Conservation (phyloP, 1,140 invertebrate species). For the Stegodyphus mimosarum region DNA sequence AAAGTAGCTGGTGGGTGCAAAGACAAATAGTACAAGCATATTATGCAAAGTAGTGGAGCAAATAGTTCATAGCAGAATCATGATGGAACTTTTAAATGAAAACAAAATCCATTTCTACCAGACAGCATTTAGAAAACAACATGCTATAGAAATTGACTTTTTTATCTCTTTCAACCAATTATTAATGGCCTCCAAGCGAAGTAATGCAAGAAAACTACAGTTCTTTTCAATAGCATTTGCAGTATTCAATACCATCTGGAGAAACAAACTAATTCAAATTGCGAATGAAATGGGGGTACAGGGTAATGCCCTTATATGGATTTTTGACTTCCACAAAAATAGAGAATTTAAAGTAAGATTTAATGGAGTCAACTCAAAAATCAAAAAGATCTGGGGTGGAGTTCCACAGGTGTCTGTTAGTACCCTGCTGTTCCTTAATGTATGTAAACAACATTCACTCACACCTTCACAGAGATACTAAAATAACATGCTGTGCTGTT, state of each 20-base stretch:
- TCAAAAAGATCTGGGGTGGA: neutral
- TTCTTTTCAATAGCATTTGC: neutral
- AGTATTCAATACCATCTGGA: neutral
- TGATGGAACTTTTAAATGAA: neutral
- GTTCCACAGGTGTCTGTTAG: neutral
- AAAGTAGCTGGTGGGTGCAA: constrained; percentile 3
- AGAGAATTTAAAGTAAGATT: neutral
- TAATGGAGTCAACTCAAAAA: neutral
- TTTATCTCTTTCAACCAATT: neutral
- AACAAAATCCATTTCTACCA: constrained; percentile 4
- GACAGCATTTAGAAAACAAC: neutral
- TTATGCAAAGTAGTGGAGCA: constrained; percentile 12
- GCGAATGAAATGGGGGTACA: neutral
- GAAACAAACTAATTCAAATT: no score
- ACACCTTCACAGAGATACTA: neutral
- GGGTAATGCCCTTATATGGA: neutral
- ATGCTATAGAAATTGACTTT: neutral
- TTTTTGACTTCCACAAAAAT: neutral
- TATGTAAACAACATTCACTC: neutral
- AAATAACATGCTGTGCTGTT: neutral
- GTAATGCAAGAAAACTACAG: neutral
- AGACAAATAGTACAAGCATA: constrained; percentile 4
- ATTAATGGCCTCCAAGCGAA: neutral
- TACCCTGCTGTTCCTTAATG: neutral
- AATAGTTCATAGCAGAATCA: neutral